Conservation (phyloP, 2,888 invertebrate genomes). For the Phyto melanocephala region DNA sequence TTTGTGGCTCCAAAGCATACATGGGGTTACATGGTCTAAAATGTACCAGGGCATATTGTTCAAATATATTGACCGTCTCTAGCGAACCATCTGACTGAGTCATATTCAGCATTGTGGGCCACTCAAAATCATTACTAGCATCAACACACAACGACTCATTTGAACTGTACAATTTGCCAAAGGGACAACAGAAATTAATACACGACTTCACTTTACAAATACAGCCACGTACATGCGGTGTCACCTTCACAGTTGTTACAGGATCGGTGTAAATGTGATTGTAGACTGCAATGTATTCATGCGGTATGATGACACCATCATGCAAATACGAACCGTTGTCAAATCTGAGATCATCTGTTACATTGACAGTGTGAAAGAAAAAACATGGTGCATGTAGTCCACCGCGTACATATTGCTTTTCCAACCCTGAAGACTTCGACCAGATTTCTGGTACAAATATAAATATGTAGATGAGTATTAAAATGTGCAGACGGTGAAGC, state of each 20-base stretch:
- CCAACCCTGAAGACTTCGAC: slow-evolving; percentile 35
- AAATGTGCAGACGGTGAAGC: slow-evolving; percentile 17
- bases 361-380: slow-evolving; percentile 75
- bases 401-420: slow-evolving; percentile 68
- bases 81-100: slow-evolving; percentile 67
- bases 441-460: slow-evolving; percentile 54
- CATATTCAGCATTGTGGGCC: slow-evolving; percentile 72
- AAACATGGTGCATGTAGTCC: slow-evolving; percentile 74
- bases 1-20: slow-evolving; percentile 70
- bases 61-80: slow-evolving; percentile 65
- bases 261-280: slow-evolving; percentile 72
- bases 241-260: slow-evolving; percentile 68
- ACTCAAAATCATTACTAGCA: slow-evolving; percentile 63
- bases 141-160: slow-evolving; percentile 64
- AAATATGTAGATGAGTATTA: slow-evolving; percentile 38
- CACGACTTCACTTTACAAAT: slow-evolving; percentile 76
- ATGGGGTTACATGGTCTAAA: slow-evolving; percentile 66
- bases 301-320: slow-evolving; percentile 73
- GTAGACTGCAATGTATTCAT: slow-evolving; percentile 71
- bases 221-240: slow-evolving; percentile 75
- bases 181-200: slow-evolving; percentile 77
- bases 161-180: slow-evolving; percentile 68
- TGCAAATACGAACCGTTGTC: slow-evolving; percentile 75
- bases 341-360: slow-evolving; percentile 71
- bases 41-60: slow-evolving; percentile 63